Evolutionary conservation across 2,113 vertebrate genomes (phyloP).

Genomic region (Willisornis vidua): DNA sequence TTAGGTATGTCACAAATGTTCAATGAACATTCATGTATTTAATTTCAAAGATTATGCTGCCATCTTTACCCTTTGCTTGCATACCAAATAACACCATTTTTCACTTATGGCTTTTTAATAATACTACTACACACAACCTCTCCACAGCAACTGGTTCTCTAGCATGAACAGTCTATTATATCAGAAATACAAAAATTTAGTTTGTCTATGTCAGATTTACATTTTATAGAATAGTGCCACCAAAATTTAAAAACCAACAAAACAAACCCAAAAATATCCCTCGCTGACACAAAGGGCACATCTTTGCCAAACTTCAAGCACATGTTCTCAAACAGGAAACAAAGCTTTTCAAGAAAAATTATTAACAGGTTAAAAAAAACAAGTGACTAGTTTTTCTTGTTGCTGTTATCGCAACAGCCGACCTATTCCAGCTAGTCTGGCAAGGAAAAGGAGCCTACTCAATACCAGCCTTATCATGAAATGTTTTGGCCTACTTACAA

Average conservation of each 20-base stretch:
- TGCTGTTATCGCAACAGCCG: background rate
- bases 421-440: background rate
- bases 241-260: background rate
- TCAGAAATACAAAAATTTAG: background rate
- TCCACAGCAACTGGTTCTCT: background rate
- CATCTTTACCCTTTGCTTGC: background rate
- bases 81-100: background rate
- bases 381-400: background rate
- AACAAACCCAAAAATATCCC: background rate
- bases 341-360: slow-evolving; percentile 17
- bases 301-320: slow-evolving; percentile 3
- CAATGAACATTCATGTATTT: background rate
- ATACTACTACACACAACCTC: background rate
- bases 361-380: background rate
- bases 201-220: background rate
- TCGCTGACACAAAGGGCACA: background rate
- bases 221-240: background rate
- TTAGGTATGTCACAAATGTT: background rate
- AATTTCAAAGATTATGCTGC: background rate
- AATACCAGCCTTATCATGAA: background rate
- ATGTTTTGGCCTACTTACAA: background rate
- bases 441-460: background rate
- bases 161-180: background rate
- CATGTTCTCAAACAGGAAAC: background rate
- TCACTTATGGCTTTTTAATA: background rate